phyloP scores from a whole-genome alignment of 2,888 invertebrate genomes.

The Protodeltote pygarga region DNA sequence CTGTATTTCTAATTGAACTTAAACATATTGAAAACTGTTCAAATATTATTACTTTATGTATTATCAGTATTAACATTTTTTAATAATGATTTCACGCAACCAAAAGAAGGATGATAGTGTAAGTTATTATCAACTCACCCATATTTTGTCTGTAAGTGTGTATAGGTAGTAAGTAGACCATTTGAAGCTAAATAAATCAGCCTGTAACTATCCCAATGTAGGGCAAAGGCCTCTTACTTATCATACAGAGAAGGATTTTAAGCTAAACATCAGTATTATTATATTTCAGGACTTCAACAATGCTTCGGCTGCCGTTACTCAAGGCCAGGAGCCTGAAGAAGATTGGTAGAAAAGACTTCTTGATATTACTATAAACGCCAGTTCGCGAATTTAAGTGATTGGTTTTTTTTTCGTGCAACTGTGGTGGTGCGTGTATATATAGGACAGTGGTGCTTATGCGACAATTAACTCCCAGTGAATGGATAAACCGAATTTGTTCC shows the following conservation, averaged over 20 bases:
- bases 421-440: conserved; percentile 67
- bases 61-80: too few species aligned
- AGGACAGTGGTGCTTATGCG: conserved; percentile 72
- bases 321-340: conserved; percentile 83
- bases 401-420: conserved; percentile 62
- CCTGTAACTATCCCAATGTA: too few species aligned
- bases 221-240: too few species aligned
- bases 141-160: not conserved
- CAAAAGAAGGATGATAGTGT: conserved; percentile 7
- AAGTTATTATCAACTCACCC: not conserved
- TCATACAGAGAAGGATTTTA: not conserved
- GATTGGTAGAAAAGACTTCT: conserved; percentile 80
- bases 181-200: too few species aligned
- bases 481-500: conserved; percentile 42
- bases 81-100: conserved; percentile 19
- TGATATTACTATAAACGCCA: conserved; percentile 49
- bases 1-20: too few species aligned
- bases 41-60: too few species aligned
- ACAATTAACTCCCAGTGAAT: conserved; percentile 22
- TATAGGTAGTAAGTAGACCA: too few species aligned
- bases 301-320: conserved; percentile 58
- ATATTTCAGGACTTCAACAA: conserved; percentile 73
- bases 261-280: not conserved
- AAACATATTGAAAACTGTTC: too few species aligned
- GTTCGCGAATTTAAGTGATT: conserved; percentile 37